Evolutionary conservation across 2,888 invertebrate species (phyloP).

Genomic region (Drosophila emarginata): DNA sequence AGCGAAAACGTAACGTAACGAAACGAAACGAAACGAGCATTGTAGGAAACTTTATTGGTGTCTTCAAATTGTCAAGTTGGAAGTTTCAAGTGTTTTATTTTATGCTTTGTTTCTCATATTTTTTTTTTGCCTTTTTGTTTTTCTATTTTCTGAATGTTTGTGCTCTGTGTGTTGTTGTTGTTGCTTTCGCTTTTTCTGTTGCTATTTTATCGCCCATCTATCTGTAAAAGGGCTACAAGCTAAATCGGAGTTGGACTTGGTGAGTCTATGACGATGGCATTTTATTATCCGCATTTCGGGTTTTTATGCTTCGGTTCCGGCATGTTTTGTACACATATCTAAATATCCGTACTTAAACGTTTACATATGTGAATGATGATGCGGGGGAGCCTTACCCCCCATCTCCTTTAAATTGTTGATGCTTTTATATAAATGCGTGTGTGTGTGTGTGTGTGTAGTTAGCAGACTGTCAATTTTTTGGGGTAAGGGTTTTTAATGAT

Average conservation of each 20-base stretch:
- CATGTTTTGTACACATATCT: conserved; percentile 73
- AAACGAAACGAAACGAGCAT: conserved; percentile 53
- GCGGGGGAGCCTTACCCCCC: conserved; percentile 6
- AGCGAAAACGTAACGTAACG: conserved; percentile 42
- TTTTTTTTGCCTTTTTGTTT: conserved; percentile 57
- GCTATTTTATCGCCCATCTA: conserved; percentile 71
- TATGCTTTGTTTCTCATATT: conserved; percentile 75
- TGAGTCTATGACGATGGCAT: conserved; percentile 67
- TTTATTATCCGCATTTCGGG: conserved; percentile 74
- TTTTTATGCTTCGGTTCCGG: conserved; percentile 71
- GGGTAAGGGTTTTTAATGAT: conserved; percentile 61
- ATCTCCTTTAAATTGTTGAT: not conserved
- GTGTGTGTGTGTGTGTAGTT: conserved; percentile 22
- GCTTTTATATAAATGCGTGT: conserved; percentile 2
- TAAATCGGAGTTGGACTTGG: conserved; percentile 22
- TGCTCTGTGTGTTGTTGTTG: conserved; percentile 9
- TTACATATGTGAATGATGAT: conserved; percentile 57
- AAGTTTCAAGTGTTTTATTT: conserved; percentile 73
- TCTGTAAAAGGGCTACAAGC: conserved; percentile 70
- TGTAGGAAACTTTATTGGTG: conserved; percentile 70
- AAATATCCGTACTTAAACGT: conserved; percentile 73
- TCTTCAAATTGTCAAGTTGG: conserved; percentile 73
- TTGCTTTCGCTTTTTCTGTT: not conserved
- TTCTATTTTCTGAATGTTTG: not conserved
- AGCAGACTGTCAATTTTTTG: conserved; percentile 31